Evolutionary conservation across 2,888 invertebrate species (phyloP).

Genomic region (Tuta absoluta): DNA sequence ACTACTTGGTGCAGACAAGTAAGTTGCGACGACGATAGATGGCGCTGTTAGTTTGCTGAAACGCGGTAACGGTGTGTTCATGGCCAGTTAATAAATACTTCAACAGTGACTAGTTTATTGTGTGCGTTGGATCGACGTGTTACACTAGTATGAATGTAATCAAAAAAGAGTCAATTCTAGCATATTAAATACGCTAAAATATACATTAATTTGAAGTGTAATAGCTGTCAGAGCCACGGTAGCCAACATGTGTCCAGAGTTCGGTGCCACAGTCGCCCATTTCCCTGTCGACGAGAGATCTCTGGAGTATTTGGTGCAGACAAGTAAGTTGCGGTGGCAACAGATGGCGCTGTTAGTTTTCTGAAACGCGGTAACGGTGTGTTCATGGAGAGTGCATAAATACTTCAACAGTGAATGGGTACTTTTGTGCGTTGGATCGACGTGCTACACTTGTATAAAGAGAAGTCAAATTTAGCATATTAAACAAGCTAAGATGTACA

Average conservation of each 20-base stretch:
- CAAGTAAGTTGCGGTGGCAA: slow-evolving; percentile 56
- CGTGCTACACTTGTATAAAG: no score
- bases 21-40: slow-evolving; percentile 38
- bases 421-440: no score
- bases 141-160: no score
- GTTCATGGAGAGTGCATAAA: not conserved
- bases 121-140: no score
- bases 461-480: no score
- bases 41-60: not conserved
- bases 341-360: slow-evolving; percentile 1
- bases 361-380: not conserved
- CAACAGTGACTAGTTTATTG: no score
- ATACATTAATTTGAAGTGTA: no score
- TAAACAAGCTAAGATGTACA: no score
- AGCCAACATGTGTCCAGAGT: slow-evolving; percentile 98
- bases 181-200: no score
- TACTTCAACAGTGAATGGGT: no score
- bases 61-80: not conserved
- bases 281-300: slow-evolving; percentile 95
- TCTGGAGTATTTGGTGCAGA: slow-evolving; percentile 90
- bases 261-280: slow-evolving; percentile 97
- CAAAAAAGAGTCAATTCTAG: no score
- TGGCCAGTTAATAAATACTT: not conserved
- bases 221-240: slow-evolving; percentile 99
- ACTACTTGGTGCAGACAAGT: slow-evolving; percentile 88